Evolutionary conservation across 2,888 invertebrate genomes (phyloP), one percentile per base, ranked within the genome.

Genomic region (Eupithecia dodoneata): DNA sequence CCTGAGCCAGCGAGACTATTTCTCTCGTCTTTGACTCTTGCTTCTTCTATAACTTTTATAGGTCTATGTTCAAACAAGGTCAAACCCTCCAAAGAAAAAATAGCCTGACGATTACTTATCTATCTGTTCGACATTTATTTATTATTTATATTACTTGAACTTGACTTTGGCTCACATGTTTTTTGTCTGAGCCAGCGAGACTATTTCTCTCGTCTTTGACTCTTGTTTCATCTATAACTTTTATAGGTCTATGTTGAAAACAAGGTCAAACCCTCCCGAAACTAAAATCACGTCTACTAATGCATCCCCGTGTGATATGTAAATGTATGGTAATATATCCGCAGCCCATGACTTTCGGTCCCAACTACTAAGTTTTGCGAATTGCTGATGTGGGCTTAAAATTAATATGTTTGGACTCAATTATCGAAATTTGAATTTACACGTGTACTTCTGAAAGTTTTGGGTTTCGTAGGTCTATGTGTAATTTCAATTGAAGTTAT

Each of bases 331-430:
- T 90, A 93, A 94, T 94, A 78, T 1, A 69, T 10, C 75, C 80
- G 30, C 63, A 72, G 88, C 87, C 86, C 86, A 83, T 86, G 89
- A 90, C 91, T 91, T 88, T 88, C 88, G 90, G 89, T 90, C 89
- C 87, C 87, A 84, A 85, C 85, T 85, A 86, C 87, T 87, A 91
- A 92, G 89, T 93, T 92, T 86, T 85, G 80, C 87, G 70, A 47
- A 88, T 84, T 88, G 88, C 90, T 91, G 93, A 93, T 92, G 93
- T 92, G 90, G 91, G 89, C 85, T 87, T 89, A 87, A 92, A 92
- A 93, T 93, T 93, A 94, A 93, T 93, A 92, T 92, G 92, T 91
- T 93, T 91, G 90, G 92, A 89, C 89, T 91, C 83, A 84, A 92
- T 93, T 92, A 91, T 87, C 86, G 81, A 77, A 83, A 83, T 82